Evolutionary conservation across 2,888 invertebrate genomes (phyloP).

Genomic region (Odontothrips loti): DNA sequence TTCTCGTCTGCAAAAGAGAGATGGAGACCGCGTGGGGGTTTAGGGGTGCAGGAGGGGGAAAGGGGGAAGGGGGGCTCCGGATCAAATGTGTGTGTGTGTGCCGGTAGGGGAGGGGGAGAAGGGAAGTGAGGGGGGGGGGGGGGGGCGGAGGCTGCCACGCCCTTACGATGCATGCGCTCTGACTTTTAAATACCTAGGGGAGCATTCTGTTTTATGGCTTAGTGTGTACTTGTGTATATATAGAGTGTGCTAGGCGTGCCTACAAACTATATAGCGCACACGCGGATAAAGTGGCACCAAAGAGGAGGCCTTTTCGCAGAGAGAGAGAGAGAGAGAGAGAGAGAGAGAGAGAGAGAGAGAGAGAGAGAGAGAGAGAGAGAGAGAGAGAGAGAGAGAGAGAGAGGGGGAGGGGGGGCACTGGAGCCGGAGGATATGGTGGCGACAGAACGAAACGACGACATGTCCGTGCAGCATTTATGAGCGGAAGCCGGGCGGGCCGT

Average conservation of each 20-base stretch:
- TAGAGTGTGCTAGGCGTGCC: neutral
- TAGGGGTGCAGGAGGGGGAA: neutral
- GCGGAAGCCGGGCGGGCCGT: too few species aligned
- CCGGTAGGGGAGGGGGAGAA: too few species aligned
- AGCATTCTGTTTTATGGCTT: slow-evolving; percentile 23
- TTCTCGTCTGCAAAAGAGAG: too few species aligned
- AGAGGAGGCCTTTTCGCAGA: neutral
- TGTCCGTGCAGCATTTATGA: too few species aligned
- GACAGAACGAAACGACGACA: too few species aligned
- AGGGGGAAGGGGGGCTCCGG: neutral
- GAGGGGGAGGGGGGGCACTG: too few species aligned
- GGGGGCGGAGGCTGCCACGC: neutral
- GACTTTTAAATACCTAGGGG: slow-evolving; percentile 22
- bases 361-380: too few species aligned
- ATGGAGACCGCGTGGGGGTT: neutral
- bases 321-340: too few species aligned
- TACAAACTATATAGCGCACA: neutral
- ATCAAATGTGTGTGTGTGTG: neutral
- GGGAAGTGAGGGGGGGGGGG: neutral
- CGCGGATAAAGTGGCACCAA: neutral
- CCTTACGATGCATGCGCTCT: slow-evolving; percentile 18
- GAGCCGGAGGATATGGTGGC: too few species aligned
- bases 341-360: too few species aligned
- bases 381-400: too few species aligned
- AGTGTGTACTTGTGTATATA: neutral